Percentiles rank a stretch among this genome's conserved stretches.
phyloP scores from a whole-genome alignment of 2,888 invertebrate species.

The Cremastobaeus sp. region DNA sequence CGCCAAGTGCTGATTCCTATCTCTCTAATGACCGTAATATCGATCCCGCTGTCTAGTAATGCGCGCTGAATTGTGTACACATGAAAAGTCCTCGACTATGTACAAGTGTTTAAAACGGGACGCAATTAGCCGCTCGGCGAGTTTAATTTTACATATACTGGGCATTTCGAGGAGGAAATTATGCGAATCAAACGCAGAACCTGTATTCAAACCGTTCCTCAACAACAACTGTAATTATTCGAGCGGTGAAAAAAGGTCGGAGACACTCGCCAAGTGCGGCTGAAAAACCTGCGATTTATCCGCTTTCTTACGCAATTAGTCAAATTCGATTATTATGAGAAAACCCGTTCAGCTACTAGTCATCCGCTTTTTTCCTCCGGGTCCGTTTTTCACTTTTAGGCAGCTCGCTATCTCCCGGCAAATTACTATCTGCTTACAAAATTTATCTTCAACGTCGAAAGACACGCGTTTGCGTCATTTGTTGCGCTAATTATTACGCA shows the following conservation, averaged over 20 bases:
- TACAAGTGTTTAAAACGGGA: constrained; percentile 60
- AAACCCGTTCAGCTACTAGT: constrained; percentile 17
- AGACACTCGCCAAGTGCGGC: constrained; percentile 11
- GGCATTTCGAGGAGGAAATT: constrained; percentile 56
- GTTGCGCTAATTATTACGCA: constrained; percentile 48
- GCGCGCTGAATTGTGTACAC: constrained; percentile 59
- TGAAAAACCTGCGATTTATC: constrained; percentile 46
- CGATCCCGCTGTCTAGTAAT: constrained; percentile 57
- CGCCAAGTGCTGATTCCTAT: constrained; percentile 59
- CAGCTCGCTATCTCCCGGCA: constrained; percentile 18
- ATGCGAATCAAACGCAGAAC: constrained; percentile 58
- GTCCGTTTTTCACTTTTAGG: constrained; percentile 3
- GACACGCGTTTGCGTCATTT: constrained; percentile 34
- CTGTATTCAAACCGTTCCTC: constrained; percentile 46
- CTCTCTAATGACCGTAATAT: constrained; percentile 60
- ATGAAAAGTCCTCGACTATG: constrained; percentile 57
- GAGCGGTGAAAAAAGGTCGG: constrained; percentile 11
- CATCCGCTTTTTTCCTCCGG: neutral
- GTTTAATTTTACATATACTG: constrained; percentile 59
- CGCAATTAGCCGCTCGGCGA: constrained; percentile 59
- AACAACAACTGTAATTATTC: constrained; percentile 56
- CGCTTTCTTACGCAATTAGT: constrained; percentile 27
- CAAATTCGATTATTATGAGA: constrained; percentile 14
- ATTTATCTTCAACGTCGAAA: constrained; percentile 5
- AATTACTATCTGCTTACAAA: constrained; percentile 38